Base-by-base conservation (phyloP, 2,888 invertebrate species). In the Gerris lacustris region DNA sequence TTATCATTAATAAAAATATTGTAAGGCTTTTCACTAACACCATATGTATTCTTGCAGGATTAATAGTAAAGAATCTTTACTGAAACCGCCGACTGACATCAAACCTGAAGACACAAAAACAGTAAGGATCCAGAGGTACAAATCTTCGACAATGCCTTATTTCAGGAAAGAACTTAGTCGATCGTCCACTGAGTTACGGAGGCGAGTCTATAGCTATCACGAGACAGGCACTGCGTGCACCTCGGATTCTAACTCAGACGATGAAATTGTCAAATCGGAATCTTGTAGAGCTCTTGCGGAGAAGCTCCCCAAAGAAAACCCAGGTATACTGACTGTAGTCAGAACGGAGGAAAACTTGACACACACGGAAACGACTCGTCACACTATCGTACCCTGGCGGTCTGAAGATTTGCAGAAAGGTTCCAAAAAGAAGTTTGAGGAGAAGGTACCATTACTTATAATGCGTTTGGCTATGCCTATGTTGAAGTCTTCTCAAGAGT, bases 401-500 rank as follows among this genome's bases (percentile, higher is more conserved):
- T 18, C 17, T 31, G 64, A 62, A 69, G 43, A 18, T 66, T 6
- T 45, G 44, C 62, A 63, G 17, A 17, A 69, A 44, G 68, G 44
- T 62, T 17, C 55, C 67, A 45, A 44, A 31, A 44, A 67, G n/a
- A 15, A 17, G 47, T 15, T 63, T 44, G 44, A 67, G 47, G 67
- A 68, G 31, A 31, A 6, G 62, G 63, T 47, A 67, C 44, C 55
- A 17, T 31, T 43, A 47, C 47, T 70, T 67, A 5, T 66, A 44
- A 2, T 6, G 43, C 43, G 45, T 18, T 44, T 43, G 44, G 44
- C 67, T 47, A 45, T 18, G 31, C 66, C 83, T 83, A 44, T 84
- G 85, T 4, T 86, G 86, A 0, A 83, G 84, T 1, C 84, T 86
- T 0, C 85, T 84, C 76, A 84, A 69, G 68, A 64, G n/a, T 70